A percentile compares a stretch with the other conserved stretches of the same genome.
Conservation (phyloP, 2,888 invertebrate genomes). For the Schizaphis graminum region DNA sequence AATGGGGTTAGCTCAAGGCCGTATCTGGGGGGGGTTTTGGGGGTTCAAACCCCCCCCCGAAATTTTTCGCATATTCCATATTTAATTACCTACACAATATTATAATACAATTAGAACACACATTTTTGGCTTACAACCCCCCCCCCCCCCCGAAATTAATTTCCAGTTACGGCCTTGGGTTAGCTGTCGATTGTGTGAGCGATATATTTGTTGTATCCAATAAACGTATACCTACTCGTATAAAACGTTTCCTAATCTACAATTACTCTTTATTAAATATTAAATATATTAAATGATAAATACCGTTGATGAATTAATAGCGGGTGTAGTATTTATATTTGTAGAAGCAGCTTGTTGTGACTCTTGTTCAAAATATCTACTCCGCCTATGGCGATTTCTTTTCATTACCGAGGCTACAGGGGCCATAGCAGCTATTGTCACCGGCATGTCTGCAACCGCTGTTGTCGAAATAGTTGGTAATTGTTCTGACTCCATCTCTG, state of each 20-base stretch:
- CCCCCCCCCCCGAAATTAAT: too few species aligned
- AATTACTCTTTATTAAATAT: not conserved
- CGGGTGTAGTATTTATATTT: not conserved
- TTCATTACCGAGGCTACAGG: constrained; percentile 1
- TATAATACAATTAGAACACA: too few species aligned
- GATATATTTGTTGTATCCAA: not conserved
- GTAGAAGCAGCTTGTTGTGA: not conserved
- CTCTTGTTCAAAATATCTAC: constrained; percentile 55
- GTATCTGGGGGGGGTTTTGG: too few species aligned
- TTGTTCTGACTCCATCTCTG: not conserved
- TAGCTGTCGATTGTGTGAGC: not conserved
- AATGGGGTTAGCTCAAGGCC: too few species aligned
- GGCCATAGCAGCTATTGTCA: not conserved
- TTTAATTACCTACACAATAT: too few species aligned
- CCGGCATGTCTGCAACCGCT: not conserved
- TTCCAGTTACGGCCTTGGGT: too few species aligned
- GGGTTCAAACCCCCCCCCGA: too few species aligned
- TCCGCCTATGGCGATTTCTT: constrained; percentile 49
- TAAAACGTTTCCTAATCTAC: not conserved
- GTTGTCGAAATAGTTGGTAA: not conserved
- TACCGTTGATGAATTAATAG: not conserved
- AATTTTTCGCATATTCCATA: too few species aligned
- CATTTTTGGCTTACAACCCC: too few species aligned
- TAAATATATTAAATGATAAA: not conserved
- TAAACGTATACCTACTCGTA: not conserved